phyloP scores from a whole-genome alignment of 1,140 invertebrate genomes.

The Microplitis demolitor region DNA sequence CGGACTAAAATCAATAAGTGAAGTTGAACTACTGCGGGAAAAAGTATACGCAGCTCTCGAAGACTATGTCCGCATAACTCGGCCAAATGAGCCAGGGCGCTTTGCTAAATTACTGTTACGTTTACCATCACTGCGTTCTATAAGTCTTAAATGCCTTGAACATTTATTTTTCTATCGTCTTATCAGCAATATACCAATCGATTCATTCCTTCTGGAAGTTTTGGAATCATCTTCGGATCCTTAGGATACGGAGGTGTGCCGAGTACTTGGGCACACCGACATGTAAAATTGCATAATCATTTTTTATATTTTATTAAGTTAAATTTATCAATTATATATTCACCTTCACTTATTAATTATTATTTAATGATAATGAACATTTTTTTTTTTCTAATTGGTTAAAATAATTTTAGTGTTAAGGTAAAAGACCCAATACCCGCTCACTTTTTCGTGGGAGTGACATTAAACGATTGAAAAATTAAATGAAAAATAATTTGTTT shows the following conservation, averaged over 20 bases:
- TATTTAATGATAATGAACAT: not conserved
- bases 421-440: too few species aligned
- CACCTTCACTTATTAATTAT: too few species aligned
- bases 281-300: constrained; percentile 33
- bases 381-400: too few species aligned
- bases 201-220: constrained; percentile 75
- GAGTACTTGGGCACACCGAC: constrained; percentile 51
- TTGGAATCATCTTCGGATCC: constrained; percentile 67
- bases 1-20: constrained; percentile 78
- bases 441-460: too few species aligned
- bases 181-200: constrained; percentile 77
- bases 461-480: too few species aligned
- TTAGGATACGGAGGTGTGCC: constrained; percentile 56
- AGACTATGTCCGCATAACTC: constrained; percentile 87
- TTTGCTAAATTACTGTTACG: constrained; percentile 94
- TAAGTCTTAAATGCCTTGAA: constrained; percentile 94
- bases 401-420: too few species aligned
- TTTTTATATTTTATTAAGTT: constrained; percentile 4
- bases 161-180: constrained; percentile 95
- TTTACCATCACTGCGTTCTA: constrained; percentile 91
- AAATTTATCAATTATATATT: constrained; percentile 1
- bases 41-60: constrained; percentile 94
- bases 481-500: too few species aligned
- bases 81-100: constrained; percentile 88
- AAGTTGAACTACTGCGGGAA: constrained; percentile 88